Evolutionary conservation across 2,113 vertebrate genomes (phyloP), one percentile per base, ranked within the genome.

Genomic region (Hippocampus mohnikei): DNA sequence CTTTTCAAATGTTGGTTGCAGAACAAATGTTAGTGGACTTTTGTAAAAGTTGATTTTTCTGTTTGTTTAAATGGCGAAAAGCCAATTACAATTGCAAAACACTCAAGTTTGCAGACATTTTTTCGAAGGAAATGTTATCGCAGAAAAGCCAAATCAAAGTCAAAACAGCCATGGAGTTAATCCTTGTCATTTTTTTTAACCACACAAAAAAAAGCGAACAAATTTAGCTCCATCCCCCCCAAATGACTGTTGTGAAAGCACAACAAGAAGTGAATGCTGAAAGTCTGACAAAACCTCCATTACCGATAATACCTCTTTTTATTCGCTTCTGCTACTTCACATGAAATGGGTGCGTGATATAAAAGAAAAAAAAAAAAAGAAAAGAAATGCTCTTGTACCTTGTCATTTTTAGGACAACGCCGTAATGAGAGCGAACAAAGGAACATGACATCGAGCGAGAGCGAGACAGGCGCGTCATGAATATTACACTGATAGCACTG

Each of bases 401-500:
- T 67, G 79, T 86, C 81, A 58, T 73, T 73, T 84, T 56, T 69
- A 62, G 55, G 27, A 53, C 61, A 8, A 37, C 75, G 27, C 65
- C 33, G 12, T 74, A 68, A 79, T 69, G 75, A 81, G 77, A 76
- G 21, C 6, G 37, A 64, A 64, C 62, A 64, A 44, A 8, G 68
- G 71, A 84, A 82, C 84, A 75, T 76, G 85, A 77, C 83, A 73
- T 11, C 50, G 70, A 71, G 76, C 75, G 74, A 41, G 78, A 58
- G 78, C 0, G 78, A 55, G 53, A 55, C 70, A 72, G 74, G 71
- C 81, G 44, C 8, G 69, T 76, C 81, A 84, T 87, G 75, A 87
- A 87, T 88, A 81, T 88, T 84, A 83, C 72, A 80, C 77, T 1
- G 20, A 59, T 71, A 80, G 27, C 77, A 75, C 65, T 8, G 41